Evolutionary conservation across 1,140 invertebrate species (phyloP).

Genomic region (Liolophura sinensis): DNA sequence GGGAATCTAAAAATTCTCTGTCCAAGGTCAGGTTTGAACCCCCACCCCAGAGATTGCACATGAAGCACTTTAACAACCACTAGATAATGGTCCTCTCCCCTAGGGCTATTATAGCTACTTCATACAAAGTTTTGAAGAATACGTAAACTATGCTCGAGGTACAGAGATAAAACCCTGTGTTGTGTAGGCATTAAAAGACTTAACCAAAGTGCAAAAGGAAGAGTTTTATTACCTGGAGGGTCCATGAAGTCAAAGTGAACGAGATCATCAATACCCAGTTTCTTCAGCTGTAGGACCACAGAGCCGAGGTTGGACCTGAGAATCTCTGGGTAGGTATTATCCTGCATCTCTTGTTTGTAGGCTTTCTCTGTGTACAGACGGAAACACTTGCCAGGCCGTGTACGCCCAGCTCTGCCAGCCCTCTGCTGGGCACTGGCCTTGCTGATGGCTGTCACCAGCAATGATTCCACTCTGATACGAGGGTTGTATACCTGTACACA

Average conservation of each 20-base stretch:
- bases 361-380: slow-evolving; percentile 98
- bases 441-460: slow-evolving; percentile 97
- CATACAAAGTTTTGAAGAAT: too few species aligned
- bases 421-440: slow-evolving; percentile 99
- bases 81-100: too few species aligned
- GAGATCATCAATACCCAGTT: slow-evolving; percentile 98
- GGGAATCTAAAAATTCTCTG: too few species aligned
- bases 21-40: too few species aligned
- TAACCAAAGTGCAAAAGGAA: too few species aligned
- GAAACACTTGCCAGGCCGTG: slow-evolving; percentile 97
- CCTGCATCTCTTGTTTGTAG: slow-evolving; percentile 99
- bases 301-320: slow-evolving; percentile 94
- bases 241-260: slow-evolving; percentile 99
- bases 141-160: too few species aligned
- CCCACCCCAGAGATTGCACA: too few species aligned
- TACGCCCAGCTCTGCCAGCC: slow-evolving; percentile 95
- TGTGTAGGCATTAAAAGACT: too few species aligned
- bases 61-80: too few species aligned
- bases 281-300: slow-evolving; percentile 97
- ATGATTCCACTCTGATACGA: slow-evolving; percentile 93
- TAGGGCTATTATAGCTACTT: too few species aligned
- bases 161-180: too few species aligned
- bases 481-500: slow-evolving; percentile 88
- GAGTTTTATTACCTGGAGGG: slow-evolving; percentile 71
- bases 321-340: slow-evolving; percentile 99